Evolutionary conservation across 2,113 vertebrate genomes (phyloP).

Genomic region (Chlorocebus sabaeus): DNA sequence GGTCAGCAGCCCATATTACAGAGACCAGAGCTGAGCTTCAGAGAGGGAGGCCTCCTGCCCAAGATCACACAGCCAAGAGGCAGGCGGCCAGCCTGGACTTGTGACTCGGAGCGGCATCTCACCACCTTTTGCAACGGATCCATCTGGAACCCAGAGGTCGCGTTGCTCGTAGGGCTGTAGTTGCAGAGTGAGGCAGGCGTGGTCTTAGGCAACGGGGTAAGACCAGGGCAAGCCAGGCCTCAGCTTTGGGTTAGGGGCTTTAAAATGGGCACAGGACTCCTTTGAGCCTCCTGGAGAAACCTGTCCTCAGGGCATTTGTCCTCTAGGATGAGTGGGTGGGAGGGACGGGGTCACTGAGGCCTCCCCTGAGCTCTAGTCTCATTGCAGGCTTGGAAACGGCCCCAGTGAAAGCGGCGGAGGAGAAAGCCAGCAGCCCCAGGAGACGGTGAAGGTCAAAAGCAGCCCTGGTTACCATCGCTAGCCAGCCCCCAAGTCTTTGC

Average conservation of each 20-base stretch:
- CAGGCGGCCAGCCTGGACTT: not conserved
- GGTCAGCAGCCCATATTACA: accelerated
- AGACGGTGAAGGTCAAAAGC: not conserved
- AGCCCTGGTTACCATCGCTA: not conserved
- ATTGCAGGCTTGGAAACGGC: accelerated
- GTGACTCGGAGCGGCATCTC: not conserved
- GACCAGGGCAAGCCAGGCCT: too few species aligned
- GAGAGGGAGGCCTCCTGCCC: not conserved
- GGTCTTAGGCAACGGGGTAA: not conserved
- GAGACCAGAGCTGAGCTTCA: not conserved
- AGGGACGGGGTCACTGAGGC: not conserved
- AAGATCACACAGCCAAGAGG: not conserved
- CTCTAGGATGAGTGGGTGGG: not conserved
- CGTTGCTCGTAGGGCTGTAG: not conserved
- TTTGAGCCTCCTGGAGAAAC: not conserved
- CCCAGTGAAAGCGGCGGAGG: not conserved
- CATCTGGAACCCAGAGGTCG: not conserved
- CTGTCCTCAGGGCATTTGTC: not conserved
- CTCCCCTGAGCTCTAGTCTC: not conserved
- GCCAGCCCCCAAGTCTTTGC: not conserved
- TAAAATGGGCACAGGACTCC: not conserved
- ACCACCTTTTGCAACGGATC: accelerated
- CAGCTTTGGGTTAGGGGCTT: accelerated
- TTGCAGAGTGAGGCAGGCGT: not conserved
- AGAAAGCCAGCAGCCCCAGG: not conserved